Evolutionary conservation across 2,888 invertebrate genomes (phyloP).

Genomic region (Strigamia maritima): DNA sequence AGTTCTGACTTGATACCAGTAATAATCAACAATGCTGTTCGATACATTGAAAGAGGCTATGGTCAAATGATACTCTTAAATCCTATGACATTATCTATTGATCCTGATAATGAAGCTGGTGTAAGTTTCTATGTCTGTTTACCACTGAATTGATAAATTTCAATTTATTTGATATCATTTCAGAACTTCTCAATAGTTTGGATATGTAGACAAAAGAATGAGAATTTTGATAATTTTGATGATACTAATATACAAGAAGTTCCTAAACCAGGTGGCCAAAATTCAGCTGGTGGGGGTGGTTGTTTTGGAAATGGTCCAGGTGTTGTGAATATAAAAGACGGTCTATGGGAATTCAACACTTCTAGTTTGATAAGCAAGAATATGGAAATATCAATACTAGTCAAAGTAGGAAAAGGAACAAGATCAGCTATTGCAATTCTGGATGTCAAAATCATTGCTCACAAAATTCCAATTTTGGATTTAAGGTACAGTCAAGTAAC

Average conservation of each 20-base stretch:
- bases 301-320: background rate
- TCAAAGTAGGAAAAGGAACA: background rate
- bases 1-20: background rate
- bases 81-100: background rate
- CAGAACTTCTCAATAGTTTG: background rate
- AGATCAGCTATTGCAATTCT: background rate
- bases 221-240: background rate
- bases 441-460: background rate
- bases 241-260: too few species aligned
- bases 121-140: background rate
- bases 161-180: background rate
- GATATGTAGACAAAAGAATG: background rate
- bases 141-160: background rate
- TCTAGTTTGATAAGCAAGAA: background rate
- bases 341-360: background rate
- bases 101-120: background rate
- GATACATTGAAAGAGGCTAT: background rate
- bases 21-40: background rate
- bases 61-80: background rate
- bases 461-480: background rate
- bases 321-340: background rate
- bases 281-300: background rate
- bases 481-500: too few species aligned
- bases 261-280: too few species aligned
- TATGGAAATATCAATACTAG: background rate